A percentile compares a stretch with the other conserved stretches of the same genome.
These are phyloP conservation scores for Phocoena phocoena DNA, from an alignment of 2,113 vertebrate species.

Conservation along the genomic window DNA sequence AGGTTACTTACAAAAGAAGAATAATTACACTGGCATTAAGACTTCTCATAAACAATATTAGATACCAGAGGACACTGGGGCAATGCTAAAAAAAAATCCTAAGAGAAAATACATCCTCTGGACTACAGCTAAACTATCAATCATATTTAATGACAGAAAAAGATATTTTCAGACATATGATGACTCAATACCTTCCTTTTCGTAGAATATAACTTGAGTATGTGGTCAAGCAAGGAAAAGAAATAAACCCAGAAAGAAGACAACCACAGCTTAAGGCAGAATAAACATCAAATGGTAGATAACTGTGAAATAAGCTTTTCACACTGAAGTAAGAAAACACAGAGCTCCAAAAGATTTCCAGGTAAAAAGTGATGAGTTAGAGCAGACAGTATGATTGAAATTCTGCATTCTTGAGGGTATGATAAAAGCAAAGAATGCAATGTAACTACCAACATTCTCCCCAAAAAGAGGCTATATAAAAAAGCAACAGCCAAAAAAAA, in stretches of 20 bases:
- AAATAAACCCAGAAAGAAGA: slow-evolving; percentile 29
- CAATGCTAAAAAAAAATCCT: neutral
- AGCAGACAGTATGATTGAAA: neutral
- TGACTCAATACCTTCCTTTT: neutral
- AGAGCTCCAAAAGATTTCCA: neutral
- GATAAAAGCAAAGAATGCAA: neutral
- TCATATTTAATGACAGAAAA: slow-evolving; percentile 35
- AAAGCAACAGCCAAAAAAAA: neutral
- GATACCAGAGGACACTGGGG: neutral
- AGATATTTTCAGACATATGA: neutral
- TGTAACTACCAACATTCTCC: neutral
- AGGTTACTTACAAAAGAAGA: neutral
- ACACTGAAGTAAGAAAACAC: neutral
- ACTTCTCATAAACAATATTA: neutral
- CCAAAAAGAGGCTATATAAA: neutral
- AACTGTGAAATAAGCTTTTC: neutral
- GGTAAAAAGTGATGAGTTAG: neutral
- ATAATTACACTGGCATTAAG: neutral
- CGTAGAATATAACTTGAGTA: neutral
- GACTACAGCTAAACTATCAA: slow-evolving; percentile 23
- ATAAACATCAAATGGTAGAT: neutral
- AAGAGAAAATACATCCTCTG: neutral
- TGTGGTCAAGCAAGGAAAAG: neutral
- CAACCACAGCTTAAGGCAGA: neutral
- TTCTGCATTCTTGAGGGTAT: neutral